Evolutionary conservation across 2,888 invertebrate genomes (phyloP), one percentile per base, ranked within the genome.

Genomic region (Drosophila melanosoma): DNA sequence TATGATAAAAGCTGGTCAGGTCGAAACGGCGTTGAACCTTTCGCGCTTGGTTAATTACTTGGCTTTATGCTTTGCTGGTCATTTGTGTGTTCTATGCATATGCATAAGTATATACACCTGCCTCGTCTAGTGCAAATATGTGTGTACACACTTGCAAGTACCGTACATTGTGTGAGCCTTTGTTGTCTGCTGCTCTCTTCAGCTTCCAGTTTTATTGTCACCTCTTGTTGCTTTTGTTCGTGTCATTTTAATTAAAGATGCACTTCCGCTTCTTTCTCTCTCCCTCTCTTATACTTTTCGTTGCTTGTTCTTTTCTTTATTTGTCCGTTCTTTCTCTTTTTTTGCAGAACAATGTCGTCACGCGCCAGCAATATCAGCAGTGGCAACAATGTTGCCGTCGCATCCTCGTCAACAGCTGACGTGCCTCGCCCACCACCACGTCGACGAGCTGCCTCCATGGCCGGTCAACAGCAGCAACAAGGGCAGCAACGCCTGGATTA

Each of bases 391-490:
- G 72, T 54, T 49, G 65, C 58, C 45, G 68, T 64, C 23, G 66
- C 77, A 51, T 73, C 81, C 70, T 74, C 77, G n/a, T 79, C 79
- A 51, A 59, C 69, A 33, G 33, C 54, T 20, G 85, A 91, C 64
- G 91, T 86, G 76, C 93, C 93, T 75, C 90, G 92, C 64, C 92
- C 93, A 62, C 93, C 93, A 66, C 93, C 93, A 8, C 90, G 93
- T 23, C 91, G 93, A 33, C 90, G 93, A 32, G 90, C 93, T 53
- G 89, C 91, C 48, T 93, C 93, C 45, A 90, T 92, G 64, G 88
- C 90, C 54, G 90, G 91, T 52, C 90, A 89, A 4, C 45, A 45
- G 75, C 91, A 45, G 75, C 91, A 85, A 75, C 91, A 87, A 71
- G 83, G 80, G 76, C 91, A 86, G 69, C 77, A 80, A 45, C 84